Base-by-base conservation (phyloP, 2,888 invertebrate genomes). In the Catocala nupta region DNA sequence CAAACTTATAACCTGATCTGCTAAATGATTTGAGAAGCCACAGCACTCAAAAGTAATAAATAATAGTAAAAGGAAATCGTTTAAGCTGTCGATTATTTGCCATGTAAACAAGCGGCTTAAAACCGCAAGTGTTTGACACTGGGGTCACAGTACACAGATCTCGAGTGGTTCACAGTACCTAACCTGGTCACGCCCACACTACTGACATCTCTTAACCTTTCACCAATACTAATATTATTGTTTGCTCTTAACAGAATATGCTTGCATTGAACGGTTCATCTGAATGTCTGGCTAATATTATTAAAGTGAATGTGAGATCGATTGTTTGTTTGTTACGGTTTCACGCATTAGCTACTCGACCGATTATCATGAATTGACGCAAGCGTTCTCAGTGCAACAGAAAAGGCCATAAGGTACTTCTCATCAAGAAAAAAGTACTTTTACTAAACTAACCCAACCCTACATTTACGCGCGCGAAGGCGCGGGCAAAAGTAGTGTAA, bases 141-240 rank as follows among this genome's bases (percentile, higher is more conserved):
- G 49, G 39, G 49, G 56, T 56, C 56, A 49, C 16, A 16, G 48
- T 25, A 56, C 12, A 49, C 56, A 56, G 12, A 10, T 36, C 16
- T 34, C 9, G 55, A 39, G 45, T 45, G 48, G 6, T 12, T 8
- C 9, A 39, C 13, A 9, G 56, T 42, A n/a, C n/a, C n/a, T n/a
- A 49, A 43, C 56, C 49, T 42, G 56, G 49, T 43, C 49, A 9
- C 11, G 11, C 42, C 36, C 47, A 56, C 56, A 42, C 16, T 25
- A 55, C 52, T 44, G 10, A 50, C 56, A 7, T 5, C 12, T 47
- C 43, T 39, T 49, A 43, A 56, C 56, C 48, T 56, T 56, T 56
- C 56, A 42, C 56, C 13, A 42, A 56, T 11, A 6, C 43, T 42
- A 56, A 56, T 56, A 56, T 56, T 55, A 5, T 45, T 4, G 2